phyloP scores from a whole-genome alignment of 2,888 invertebrate species.

The Clistopyga incitator region DNA sequence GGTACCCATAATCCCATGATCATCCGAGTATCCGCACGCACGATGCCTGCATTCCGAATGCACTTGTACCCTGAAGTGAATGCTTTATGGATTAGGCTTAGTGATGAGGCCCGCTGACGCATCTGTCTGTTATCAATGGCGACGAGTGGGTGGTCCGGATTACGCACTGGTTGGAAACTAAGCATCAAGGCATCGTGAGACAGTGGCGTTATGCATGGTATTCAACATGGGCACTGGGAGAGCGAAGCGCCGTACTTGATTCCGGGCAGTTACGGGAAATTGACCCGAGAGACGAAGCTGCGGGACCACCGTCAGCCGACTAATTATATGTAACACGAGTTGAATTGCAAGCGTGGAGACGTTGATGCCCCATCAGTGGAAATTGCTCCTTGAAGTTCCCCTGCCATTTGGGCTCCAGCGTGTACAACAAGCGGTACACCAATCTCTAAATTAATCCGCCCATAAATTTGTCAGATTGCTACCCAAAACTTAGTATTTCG shows the following conservation, averaged over 20 bases:
- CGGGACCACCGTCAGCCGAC: slow-evolving; percentile 24
- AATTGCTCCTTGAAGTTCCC: slow-evolving; percentile 13
- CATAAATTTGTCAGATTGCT: slow-evolving; percentile 15
- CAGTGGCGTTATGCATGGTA: slow-evolving; percentile 18
- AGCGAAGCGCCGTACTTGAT: slow-evolving; percentile 31
- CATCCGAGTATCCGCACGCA: not conserved
- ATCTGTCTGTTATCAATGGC: slow-evolving; percentile 43
- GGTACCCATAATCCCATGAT: not conserved
- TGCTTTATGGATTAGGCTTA: slow-evolving; percentile 45
- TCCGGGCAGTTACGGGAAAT: slow-evolving; percentile 61
- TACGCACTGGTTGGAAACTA: slow-evolving; percentile 36
- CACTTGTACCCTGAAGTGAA: not conserved
- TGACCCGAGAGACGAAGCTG: slow-evolving; percentile 42
- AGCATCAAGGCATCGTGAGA: slow-evolving; percentile 41
- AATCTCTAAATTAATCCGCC: not conserved
- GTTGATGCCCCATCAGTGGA: slow-evolving; percentile 9
- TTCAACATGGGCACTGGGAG: not conserved
- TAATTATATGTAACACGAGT: slow-evolving; percentile 61
- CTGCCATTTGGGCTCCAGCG: not conserved
- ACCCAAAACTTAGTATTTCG: not conserved
- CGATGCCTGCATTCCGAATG: not conserved
- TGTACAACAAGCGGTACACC: not conserved
- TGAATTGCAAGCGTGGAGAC: slow-evolving; percentile 37
- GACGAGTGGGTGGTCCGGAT: slow-evolving; percentile 60
- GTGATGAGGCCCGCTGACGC: slow-evolving; percentile 9